phyloP scores from a whole-genome alignment of 2,888 invertebrate genomes.

The Amphimallon solstitiale region DNA sequence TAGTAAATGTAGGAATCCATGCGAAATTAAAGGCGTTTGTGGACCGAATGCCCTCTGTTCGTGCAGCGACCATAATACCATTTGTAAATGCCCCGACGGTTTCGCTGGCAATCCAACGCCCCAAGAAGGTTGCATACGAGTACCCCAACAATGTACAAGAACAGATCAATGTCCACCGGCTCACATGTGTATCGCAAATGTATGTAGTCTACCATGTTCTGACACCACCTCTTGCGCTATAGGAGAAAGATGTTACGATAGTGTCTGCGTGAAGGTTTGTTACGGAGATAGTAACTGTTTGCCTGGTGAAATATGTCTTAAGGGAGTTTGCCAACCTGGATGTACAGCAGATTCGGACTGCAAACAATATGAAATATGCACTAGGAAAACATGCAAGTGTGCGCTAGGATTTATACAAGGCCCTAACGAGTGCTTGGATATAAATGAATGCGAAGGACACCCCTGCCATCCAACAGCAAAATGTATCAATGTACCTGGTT shows the following conservation, averaged over 20 bases:
- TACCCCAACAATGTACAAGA: slow-evolving; percentile 75
- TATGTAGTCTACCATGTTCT: slow-evolving; percentile 82
- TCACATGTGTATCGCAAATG: slow-evolving; percentile 80
- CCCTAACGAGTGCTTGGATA: slow-evolving; percentile 80
- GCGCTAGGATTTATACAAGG: slow-evolving; percentile 78
- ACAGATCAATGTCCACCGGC: slow-evolving; percentile 79
- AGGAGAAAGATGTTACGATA: slow-evolving; percentile 84
- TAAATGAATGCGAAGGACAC: slow-evolving; percentile 82
- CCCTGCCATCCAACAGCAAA: slow-evolving; percentile 84
- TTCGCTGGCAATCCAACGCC: slow-evolving; percentile 89
- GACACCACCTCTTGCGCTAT: slow-evolving; percentile 80
- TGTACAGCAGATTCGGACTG: slow-evolving; percentile 86
- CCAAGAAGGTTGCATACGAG: slow-evolving; percentile 88
- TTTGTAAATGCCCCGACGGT: slow-evolving; percentile 84
- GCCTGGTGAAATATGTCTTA: slow-evolving; percentile 86
- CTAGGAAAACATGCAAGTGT: slow-evolving; percentile 80
- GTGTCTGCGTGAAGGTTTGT: slow-evolving; percentile 85
- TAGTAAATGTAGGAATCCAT: slow-evolving; percentile 87
- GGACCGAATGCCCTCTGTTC: slow-evolving; percentile 87
- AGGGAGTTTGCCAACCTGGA: slow-evolving; percentile 83
- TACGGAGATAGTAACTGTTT: slow-evolving; percentile 91
- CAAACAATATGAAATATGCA: slow-evolving; percentile 79
- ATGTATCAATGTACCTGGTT: slow-evolving; percentile 83
- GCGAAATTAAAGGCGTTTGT: slow-evolving; percentile 78
- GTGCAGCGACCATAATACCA: slow-evolving; percentile 77